phyloP scores from a whole-genome alignment of 2,888 invertebrate genomes.

The Heliconius ismenius region DNA sequence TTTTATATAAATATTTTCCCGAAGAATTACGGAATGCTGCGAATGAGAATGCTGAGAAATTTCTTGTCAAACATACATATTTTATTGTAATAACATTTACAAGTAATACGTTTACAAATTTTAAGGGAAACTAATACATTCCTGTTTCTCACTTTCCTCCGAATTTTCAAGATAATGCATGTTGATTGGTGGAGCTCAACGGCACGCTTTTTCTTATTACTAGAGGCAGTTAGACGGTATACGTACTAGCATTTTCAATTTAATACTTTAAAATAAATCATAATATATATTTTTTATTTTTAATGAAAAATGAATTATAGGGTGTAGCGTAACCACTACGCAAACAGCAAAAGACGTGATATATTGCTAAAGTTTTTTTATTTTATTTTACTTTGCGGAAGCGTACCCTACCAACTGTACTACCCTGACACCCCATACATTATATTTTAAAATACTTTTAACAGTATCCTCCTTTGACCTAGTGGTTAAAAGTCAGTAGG shows the following conservation, averaged over 20 bases:
- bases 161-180: no score
- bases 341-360: slow-evolving; percentile 19
- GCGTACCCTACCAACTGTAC: slow-evolving; percentile 59
- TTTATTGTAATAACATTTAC: no score
- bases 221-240: no score
- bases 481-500: neutral
- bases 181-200: no score
- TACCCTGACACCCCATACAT: slow-evolving; percentile 12
- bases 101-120: no score
- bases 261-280: neutral
- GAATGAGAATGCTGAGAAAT: no score
- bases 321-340: slow-evolving; percentile 1
- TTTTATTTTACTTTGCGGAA: slow-evolving; percentile 71
- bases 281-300: neutral
- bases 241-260: neutral
- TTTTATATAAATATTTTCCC: no score
- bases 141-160: no score
- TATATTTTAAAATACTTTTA: slow-evolving; percentile 1
- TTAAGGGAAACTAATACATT: no score
- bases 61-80: no score
- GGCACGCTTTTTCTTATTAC: no score
- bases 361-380: slow-evolving; percentile 12
- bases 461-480: neutral
- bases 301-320: slow-evolving; percentile 13
- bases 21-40: no score